Conservation (phyloP, 2,797 vertebrate genomes). For the Xyrichtys novacula region DNA sequence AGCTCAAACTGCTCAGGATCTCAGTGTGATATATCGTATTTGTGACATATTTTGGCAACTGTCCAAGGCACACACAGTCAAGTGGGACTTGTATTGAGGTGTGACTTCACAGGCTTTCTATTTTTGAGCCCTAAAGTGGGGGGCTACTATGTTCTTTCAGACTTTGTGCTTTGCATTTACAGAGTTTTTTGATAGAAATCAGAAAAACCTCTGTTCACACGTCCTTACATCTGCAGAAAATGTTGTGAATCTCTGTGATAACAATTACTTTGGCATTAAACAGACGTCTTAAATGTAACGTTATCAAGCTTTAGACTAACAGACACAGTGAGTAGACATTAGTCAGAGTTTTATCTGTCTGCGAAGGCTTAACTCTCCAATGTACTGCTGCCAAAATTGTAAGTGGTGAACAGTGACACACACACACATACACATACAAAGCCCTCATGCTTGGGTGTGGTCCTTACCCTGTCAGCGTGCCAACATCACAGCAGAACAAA, state of each 20-base stretch:
- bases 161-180: not conserved
- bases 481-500: not conserved
- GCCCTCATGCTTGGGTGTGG: conserved; percentile 50
- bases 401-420: conserved; percentile 1
- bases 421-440: conserved; percentile 12
- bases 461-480: not conserved
- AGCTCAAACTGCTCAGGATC: not conserved
- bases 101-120: not conserved
- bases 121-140: not conserved
- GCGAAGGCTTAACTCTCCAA: not conserved
- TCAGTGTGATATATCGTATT: not conserved
- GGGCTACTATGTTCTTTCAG: not conserved
- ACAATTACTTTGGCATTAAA: not conserved
- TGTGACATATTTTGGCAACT: not conserved
- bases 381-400: conserved; percentile 4
- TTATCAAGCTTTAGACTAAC: not conserved
- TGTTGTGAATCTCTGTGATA: not conserved
- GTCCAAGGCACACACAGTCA: not conserved
- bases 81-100: not conserved
- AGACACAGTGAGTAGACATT: conserved; percentile 6
- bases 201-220: not conserved
- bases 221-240: not conserved
- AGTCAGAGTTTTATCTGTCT: conserved; percentile 23
- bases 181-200: not conserved
- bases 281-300: not conserved